These are phyloP conservation scores for roundworm (Caenorhabditis elegans) DNA, from an alignment of 1,140 invertebrate genomes.

Conservation along the genomic window DNA sequence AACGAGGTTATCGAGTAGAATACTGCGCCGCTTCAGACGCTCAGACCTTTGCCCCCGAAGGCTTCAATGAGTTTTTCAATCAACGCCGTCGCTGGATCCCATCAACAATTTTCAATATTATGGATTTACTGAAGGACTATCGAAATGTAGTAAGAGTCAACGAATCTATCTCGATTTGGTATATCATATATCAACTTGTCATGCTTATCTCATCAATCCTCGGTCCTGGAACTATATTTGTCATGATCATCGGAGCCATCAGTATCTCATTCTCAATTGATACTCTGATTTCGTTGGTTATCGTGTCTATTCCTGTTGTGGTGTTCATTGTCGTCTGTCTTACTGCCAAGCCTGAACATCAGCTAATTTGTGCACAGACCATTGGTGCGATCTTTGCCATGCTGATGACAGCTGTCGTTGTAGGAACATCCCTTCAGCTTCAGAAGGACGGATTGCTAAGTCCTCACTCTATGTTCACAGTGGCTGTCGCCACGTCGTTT, in stretches of 20 bases:
- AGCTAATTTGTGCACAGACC: slow-evolving; percentile 58
- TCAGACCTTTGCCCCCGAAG: slow-evolving; percentile 73
- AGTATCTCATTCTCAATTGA: slow-evolving; percentile 71
- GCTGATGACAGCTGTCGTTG: slow-evolving; percentile 65
- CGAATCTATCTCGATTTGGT: slow-evolving; percentile 71
- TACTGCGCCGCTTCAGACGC: slow-evolving; percentile 75
- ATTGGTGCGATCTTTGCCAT: slow-evolving; percentile 63
- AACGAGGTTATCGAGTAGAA: slow-evolving; percentile 73
- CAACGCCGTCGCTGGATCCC: slow-evolving; percentile 73
- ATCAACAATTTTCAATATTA: slow-evolving; percentile 74
- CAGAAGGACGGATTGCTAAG: slow-evolving; percentile 77
- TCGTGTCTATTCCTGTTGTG: slow-evolving; percentile 64
- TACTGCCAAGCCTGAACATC: slow-evolving; percentile 53
- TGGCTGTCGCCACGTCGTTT: slow-evolving; percentile 71
- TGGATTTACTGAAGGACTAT: slow-evolving; percentile 72
- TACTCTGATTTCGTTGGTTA: slow-evolving; percentile 55
- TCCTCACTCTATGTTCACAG: slow-evolving; percentile 79
- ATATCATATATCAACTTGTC: slow-evolving; percentile 62
- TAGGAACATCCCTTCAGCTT: slow-evolving; percentile 75
- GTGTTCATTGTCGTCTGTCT: slow-evolving; percentile 63
- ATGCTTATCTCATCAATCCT: slow-evolving; percentile 71
- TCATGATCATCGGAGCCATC: slow-evolving; percentile 73
- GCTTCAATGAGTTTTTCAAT: slow-evolving; percentile 73
- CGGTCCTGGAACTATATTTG: slow-evolving; percentile 73
- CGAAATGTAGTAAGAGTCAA: slow-evolving; percentile 70